These are phyloP conservation scores for Odontamblyopus rebecca DNA, from an alignment of 2,797 vertebrate species.

Conservation along the genomic window DNA sequence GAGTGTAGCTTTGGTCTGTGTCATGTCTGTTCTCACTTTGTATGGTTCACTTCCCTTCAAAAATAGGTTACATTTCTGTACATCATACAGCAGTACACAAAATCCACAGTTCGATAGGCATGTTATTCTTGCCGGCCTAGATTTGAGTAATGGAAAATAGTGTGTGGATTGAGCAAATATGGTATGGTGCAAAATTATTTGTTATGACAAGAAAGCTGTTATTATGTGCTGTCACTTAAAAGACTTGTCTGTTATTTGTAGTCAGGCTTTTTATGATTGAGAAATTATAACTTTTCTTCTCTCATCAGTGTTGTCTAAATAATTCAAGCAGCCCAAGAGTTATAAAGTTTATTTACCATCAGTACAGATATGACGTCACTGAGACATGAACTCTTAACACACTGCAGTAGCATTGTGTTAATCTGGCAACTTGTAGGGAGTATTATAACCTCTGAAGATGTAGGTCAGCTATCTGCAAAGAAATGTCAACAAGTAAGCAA, in stretches of 20 bases:
- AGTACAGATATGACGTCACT: too few relatives aligned
- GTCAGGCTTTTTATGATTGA: neutral
- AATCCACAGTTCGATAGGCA: neutral
- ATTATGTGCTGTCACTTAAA: neutral
- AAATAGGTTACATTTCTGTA: neutral
- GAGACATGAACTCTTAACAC: too few relatives aligned
- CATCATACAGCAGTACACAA: neutral
- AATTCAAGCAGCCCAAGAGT: too few relatives aligned
- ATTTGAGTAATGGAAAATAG: neutral
- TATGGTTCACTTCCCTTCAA: conserved; percentile 9
- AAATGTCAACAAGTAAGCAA: too few relatives aligned
- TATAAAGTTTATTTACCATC: too few relatives aligned
- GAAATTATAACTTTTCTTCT: neutral
- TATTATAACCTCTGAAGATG: too few relatives aligned
- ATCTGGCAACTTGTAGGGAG: too few relatives aligned
- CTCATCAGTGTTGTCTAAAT: too few relatives aligned
- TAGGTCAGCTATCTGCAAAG: too few relatives aligned
- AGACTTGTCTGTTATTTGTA: neutral
- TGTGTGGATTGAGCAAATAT: neutral
- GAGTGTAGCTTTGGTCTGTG: conserved; percentile 30
- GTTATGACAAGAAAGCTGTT: neutral
- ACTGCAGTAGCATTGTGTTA: too few relatives aligned
- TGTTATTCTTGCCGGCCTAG: neutral
- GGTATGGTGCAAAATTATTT: neutral
- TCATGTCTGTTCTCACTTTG: conserved; percentile 27